Evolutionary conservation across 2,113 vertebrate genomes (phyloP), one percentile per base, ranked within the genome.

Genomic region (Eupsittula cactorum): DNA sequence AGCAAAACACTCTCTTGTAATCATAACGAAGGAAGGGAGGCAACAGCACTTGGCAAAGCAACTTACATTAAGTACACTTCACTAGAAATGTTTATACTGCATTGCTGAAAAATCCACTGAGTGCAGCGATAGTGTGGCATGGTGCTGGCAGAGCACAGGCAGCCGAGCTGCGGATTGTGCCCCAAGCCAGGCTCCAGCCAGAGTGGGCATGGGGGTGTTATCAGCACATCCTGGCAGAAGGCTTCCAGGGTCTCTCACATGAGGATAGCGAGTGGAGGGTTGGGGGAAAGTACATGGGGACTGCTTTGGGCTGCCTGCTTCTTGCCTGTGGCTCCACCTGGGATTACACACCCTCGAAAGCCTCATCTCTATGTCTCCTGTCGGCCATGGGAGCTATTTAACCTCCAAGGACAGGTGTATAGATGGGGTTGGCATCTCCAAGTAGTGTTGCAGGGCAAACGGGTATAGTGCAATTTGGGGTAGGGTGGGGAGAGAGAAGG

Each of bases 41-140:
- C 88, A 94, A 37, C 42, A 82, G 63, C 39, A 53, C 79, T 92
- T 97, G 95, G 88, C 94, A 95, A 84, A 90, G 76, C 62, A 70
- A 33, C 77, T 81, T 42, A 53, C 60, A 13, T 79, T 92, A 93
- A 96, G 92, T 85, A 82, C 91, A 78, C 78, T 93, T 88, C 71
- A 16, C 59, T 57, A 71, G 86, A 94, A 94, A 93, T 97, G 92
- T 97, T 97, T 96, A 96, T 90, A 85, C 62, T 95, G 67, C 4
- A 16, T 50, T 4, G 14, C 84, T 89, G 87, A 93, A 82, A 88
- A 94, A 84, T 80, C 76, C 64, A 63, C 53, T 4, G 2, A 67
- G 42, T 5, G 0, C 7, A 17, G 44, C 10, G 60, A n/a, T 55
- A 74, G n/a, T 17, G 57, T 50, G 71, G 41, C 0, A 1, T 8